phyloP scores from a whole-genome alignment of 2,888 invertebrate genomes.

The Danaus chrysippus region DNA sequence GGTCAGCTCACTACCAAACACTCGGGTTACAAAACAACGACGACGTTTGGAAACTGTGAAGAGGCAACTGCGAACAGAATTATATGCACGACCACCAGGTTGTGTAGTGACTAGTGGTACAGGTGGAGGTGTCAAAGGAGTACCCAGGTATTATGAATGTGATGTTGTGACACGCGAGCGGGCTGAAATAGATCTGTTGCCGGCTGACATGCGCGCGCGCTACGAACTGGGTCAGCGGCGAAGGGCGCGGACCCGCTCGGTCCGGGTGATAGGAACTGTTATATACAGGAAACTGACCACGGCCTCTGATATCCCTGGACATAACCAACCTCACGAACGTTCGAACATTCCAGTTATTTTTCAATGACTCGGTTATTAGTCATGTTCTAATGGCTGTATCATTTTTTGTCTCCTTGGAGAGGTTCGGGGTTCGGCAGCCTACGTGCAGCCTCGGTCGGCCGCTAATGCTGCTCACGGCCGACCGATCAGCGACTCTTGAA shows the following conservation, averaged over 20 bases:
- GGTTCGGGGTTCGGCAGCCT: constrained; percentile 38
- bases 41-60: constrained; percentile 4
- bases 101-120: constrained; percentile 12
- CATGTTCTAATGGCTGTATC: constrained; percentile 66
- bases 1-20: constrained; percentile 27
- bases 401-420: constrained; percentile 50
- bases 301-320: not conserved
- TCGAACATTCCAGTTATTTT: constrained; percentile 31
- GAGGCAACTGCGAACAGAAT: not conserved
- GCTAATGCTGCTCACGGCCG: constrained; percentile 66
- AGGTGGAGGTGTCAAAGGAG: not conserved
- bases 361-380: constrained; percentile 67
- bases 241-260: constrained; percentile 38
- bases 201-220: constrained; percentile 33
- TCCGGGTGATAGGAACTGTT: constrained; percentile 32
- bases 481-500: constrained; percentile 42
- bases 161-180: constrained; percentile 23
- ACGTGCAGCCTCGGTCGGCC: constrained; percentile 68
- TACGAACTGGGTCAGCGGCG: constrained; percentile 41
- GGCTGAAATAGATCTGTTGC: constrained; percentile 36
- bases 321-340: not conserved
- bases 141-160: constrained; percentile 2
- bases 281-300: not conserved
- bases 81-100: constrained; percentile 6
- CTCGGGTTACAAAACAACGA: constrained; percentile 26